phyloP scores from a whole-genome alignment of 1,140 invertebrate genomes.

The Copidosoma floridanum region DNA sequence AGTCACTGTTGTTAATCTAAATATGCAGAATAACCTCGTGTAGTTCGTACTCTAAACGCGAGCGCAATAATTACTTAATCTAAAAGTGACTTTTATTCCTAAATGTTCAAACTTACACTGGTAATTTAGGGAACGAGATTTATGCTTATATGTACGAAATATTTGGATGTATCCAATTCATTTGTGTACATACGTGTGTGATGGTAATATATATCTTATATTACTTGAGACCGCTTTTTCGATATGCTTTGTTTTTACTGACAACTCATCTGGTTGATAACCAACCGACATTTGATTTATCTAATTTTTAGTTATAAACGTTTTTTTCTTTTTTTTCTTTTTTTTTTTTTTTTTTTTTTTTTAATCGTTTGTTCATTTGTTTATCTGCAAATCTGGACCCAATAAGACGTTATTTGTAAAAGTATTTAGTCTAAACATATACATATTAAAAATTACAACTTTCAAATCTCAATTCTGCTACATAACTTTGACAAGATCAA shows the following conservation, averaged over 20 bases:
- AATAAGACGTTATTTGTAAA: constrained; percentile 39
- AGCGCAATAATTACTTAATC: too few relatives aligned
- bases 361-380: background rate
- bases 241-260: constrained; percentile 6
- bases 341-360: background rate
- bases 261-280: background rate
- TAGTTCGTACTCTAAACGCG: too few relatives aligned
- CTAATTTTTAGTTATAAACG: too few relatives aligned
- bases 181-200: constrained; percentile 5
- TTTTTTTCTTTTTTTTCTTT: too few relatives aligned
- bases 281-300: too few relatives aligned
- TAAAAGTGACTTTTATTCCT: too few relatives aligned
- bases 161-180: background rate
- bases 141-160: background rate
- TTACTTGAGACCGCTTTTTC: background rate
- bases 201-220: too few relatives aligned
- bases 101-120: too few relatives aligned
- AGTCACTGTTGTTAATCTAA: background rate
- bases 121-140: background rate
- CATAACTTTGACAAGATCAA: too few relatives aligned
- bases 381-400: constrained; percentile 19
- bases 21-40: constrained; percentile 15
- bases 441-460: too few relatives aligned
- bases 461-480: too few relatives aligned
- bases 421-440: constrained; percentile 34